Conservation (phyloP, 2,113 vertebrate genomes). For the Oriolus oriolus region DNA sequence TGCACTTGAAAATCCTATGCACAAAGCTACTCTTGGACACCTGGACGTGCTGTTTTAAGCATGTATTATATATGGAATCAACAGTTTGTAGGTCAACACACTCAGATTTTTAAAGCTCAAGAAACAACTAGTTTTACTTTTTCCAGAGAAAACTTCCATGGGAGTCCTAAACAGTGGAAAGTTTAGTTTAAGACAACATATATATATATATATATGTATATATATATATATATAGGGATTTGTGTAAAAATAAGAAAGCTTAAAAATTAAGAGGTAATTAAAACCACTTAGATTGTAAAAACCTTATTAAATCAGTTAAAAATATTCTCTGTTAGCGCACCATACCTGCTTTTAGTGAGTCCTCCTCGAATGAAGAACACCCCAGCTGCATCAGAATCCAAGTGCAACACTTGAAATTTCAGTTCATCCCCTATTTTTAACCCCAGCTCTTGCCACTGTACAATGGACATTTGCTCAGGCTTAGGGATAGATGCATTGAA, state of each 20-base stretch:
- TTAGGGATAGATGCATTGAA: slow-evolving; percentile 94
- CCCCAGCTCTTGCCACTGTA: slow-evolving; percentile 80
- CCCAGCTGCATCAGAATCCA: slow-evolving; percentile 87
- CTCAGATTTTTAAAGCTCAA: not conserved
- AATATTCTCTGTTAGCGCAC: not conserved
- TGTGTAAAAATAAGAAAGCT: not conserved
- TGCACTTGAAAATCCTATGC: not conserved
- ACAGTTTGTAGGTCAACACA: not conserved
- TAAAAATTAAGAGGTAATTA: not conserved
- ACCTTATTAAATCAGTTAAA: not conserved
- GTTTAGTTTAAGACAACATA: not conserved
- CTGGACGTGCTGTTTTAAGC: not conserved
- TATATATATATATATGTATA: not conserved
- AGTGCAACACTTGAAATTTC: slow-evolving; percentile 85
- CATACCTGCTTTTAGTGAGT: slow-evolving; percentile 77
- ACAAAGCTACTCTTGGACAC: not conserved
- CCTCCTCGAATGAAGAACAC: slow-evolving; percentile 90
- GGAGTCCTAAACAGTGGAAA: not conserved
- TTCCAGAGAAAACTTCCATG: not conserved
- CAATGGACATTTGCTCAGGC: slow-evolving; percentile 77
- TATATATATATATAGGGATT: not conserved
- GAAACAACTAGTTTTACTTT: not conserved
- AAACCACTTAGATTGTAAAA: not conserved
- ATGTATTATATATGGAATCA: not conserved
- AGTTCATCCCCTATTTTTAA: slow-evolving; percentile 81